Conservation (phyloP, 2,113 vertebrate genomes). For the Lophochroa leadbeateri region DNA sequence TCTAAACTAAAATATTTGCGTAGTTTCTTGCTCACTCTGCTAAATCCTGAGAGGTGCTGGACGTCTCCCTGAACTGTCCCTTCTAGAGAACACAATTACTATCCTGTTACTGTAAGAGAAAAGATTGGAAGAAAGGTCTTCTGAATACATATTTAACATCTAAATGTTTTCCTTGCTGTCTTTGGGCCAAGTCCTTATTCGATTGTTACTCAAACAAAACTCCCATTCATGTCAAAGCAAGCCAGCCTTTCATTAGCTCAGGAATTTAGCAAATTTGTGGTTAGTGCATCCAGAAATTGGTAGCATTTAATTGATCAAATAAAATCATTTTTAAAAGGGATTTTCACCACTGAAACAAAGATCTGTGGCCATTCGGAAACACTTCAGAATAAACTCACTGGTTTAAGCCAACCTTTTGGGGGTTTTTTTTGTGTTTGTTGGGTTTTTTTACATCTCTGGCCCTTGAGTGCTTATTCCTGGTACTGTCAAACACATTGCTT, state of each 20-base stretch:
- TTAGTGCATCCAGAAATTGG: slow-evolving; percentile 57
- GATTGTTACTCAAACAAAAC: slow-evolving; percentile 69
- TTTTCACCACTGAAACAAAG: slow-evolving; percentile 38
- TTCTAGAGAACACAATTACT: slow-evolving; percentile 32
- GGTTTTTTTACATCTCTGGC: background rate
- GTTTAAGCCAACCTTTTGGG: background rate
- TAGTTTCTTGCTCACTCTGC: slow-evolving; percentile 41
- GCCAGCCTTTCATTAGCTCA: slow-evolving; percentile 67
- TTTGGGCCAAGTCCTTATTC: slow-evolving; percentile 64
- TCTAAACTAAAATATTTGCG: slow-evolving; percentile 64
- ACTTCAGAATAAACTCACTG: slow-evolving; percentile 20
- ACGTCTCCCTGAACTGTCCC: background rate
- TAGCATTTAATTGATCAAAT: slow-evolving; percentile 57
- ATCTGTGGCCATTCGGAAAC: slow-evolving; percentile 22
- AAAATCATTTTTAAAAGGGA: slow-evolving; percentile 36
- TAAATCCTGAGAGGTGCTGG: slow-evolving; percentile 51
- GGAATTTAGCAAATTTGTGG: slow-evolving; percentile 67
- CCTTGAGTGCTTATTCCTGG: background rate
- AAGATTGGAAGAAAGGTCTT: slow-evolving; percentile 53
- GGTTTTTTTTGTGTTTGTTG: background rate
- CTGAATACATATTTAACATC: slow-evolving; percentile 68
- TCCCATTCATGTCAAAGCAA: slow-evolving; percentile 69
- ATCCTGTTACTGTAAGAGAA: slow-evolving; percentile 34
- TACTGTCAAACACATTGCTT: background rate
- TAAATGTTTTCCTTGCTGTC: slow-evolving; percentile 68